Percentiles rank a stretch among this genome's conserved stretches.
phyloP scores from a whole-genome alignment of 2,113 vertebrate species.

The Podilymbus podiceps region DNA sequence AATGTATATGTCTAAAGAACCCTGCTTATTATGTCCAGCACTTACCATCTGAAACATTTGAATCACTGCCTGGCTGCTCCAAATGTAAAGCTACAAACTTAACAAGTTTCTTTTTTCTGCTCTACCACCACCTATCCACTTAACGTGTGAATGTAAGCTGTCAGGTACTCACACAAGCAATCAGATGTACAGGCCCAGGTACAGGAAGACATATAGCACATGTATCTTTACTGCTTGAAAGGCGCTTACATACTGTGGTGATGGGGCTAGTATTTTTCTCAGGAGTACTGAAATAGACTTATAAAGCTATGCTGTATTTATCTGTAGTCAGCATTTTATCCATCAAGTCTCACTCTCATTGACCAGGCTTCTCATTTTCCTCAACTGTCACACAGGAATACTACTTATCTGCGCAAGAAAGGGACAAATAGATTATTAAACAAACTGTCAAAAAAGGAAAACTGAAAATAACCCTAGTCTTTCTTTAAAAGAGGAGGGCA shows the following conservation, averaged over 20 bases:
- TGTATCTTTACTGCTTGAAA: slow-evolving; percentile 23
- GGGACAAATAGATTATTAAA: neutral
- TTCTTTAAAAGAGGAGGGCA: neutral
- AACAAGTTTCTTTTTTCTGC: neutral
- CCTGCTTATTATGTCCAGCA: neutral
- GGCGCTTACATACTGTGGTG: neutral
- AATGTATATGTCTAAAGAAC: neutral
- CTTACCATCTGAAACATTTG: neutral
- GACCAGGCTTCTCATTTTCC: neutral
- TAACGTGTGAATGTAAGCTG: neutral
- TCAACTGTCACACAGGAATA: neutral
- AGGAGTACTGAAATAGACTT: neutral
- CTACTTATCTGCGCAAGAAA: neutral
- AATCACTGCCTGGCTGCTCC: neutral
- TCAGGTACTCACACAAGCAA: neutral
- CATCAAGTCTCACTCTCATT: neutral
- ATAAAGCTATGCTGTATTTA: slow-evolving; percentile 6
- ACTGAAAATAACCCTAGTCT: neutral
- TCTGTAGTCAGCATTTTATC: neutral
- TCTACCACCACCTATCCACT: neutral
- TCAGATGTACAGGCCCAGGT: neutral
- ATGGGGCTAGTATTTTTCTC: neutral
- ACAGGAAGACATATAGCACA: neutral
- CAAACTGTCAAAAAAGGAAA: neutral
- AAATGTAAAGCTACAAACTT: neutral